Base-by-base conservation (phyloP, 2,113 vertebrate genomes). In the Hiodon alosoides region DNA sequence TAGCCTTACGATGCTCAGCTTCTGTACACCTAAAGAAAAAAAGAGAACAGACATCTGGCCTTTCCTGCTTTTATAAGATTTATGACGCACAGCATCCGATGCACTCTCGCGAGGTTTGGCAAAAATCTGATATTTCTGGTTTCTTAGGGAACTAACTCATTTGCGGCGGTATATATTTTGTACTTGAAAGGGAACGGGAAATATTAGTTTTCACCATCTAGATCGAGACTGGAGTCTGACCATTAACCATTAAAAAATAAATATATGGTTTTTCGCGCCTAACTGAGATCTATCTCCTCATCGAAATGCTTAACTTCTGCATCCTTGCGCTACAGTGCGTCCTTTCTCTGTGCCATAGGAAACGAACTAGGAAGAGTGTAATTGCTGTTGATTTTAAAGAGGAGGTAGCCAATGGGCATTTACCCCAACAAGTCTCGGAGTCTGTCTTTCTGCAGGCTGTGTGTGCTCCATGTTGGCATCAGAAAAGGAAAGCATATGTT, bases 401-500 rank as follows among this genome's bases (percentile, higher is more conserved):
- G 71, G 77, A 85, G 87, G 87, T 82, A 85, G 89, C 90, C 86
- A 85, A 80, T 77, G 83, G 90, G 84, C 83, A 79, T 81, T 55
- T 79, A 80, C 85, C 87, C 84, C 85, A 84, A 92, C 90, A 88
- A 82, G 91, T 90, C 90, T 74, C 84, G 84, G 87, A 81, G 87
- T 87, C 77, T 78, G 78, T 87, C 77, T 91, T 81, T 89, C 96
- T 92, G 86, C 86, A 59, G 96, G 97, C 94, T 86, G 91, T 89
- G 85, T 81, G 83, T 92, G 90, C 91, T 93, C 90, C 81, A 83
- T 90, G 89, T 88, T 92, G 85, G 93, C 94, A 91, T 91, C 86
- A 80, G 89, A 88, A 96, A 96, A 90, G 90, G 84, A 89, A 86
- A 97, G 93, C 95, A 98, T 99, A 98, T 98, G 97, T 90, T 96